Percentiles rank a stretch among this genome's conserved stretches.
phyloP scores from a whole-genome alignment of 53 echinoderm and acorn worm genomes.

The Mesocentrotus franciscanus region DNA sequence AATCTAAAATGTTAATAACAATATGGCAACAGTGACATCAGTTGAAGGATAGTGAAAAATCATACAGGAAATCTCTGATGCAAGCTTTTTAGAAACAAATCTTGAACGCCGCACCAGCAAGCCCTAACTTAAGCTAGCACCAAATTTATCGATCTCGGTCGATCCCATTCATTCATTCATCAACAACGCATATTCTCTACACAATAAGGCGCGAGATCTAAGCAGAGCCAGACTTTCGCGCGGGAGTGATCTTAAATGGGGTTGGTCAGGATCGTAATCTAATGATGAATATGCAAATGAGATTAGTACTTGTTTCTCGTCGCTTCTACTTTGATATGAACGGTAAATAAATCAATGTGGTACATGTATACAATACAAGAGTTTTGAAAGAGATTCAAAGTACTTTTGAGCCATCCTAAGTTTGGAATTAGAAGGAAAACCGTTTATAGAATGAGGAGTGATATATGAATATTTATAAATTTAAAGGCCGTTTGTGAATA shows the following conservation, averaged over 20 bases:
- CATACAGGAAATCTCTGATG: not conserved
- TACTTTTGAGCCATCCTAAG: not conserved
- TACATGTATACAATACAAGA: not conserved
- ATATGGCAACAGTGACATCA: not conserved
- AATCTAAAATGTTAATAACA: not conserved
- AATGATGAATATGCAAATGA: not conserved
- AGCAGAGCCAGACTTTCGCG: constrained; percentile 8
- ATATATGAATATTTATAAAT: constrained; percentile 16
- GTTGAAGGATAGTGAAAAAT: not conserved
- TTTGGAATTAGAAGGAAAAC: not conserved
- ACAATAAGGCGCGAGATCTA: not conserved
- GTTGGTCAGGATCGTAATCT: not conserved
- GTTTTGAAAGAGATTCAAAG: not conserved
- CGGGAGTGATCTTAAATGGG: not conserved
- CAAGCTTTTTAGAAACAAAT: not conserved
- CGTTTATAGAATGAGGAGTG: not conserved
- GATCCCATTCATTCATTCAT: not conserved
- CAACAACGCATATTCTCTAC: not conserved
- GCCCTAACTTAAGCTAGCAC: not conserved
- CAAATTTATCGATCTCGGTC: not conserved
- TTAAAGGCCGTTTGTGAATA: constrained; percentile 11
- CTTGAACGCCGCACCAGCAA: not conserved
- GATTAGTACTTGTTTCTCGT: not conserved
- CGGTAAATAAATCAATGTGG: not conserved
- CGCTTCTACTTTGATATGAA: not conserved